Conservation (phyloP, 2,797 vertebrate species). For the Acanthurus lineatus region DNA sequence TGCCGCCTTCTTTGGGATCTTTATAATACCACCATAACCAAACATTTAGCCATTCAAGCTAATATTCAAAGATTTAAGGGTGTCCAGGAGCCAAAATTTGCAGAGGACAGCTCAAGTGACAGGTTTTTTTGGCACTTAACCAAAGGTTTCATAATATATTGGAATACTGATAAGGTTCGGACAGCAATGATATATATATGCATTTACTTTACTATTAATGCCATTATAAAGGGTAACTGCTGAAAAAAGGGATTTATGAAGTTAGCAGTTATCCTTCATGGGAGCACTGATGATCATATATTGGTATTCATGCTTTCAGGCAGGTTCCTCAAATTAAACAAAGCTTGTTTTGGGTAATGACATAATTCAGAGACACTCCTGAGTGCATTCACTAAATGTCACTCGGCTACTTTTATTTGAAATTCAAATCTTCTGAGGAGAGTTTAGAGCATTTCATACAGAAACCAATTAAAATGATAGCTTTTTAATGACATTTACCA, state of each 20-base stretch:
- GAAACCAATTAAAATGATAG: slow-evolving; percentile 18
- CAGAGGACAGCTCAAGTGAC: background rate
- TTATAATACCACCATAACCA: slow-evolving; percentile 30
- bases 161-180: slow-evolving; percentile 14
- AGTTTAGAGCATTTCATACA: slow-evolving; percentile 17
- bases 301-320: background rate
- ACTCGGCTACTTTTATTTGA: slow-evolving; percentile 10
- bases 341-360: slow-evolving; percentile 2
- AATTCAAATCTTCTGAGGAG: slow-evolving; percentile 17
- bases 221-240: slow-evolving; percentile 6
- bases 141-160: slow-evolving; percentile 15
- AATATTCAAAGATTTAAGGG: slow-evolving; percentile 13
- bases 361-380: slow-evolving; percentile 6
- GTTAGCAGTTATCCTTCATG: slow-evolving; percentile 19
- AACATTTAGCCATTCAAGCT: slow-evolving; percentile 27
- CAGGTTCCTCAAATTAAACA: background rate
- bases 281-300: background rate
- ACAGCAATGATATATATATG: background rate
- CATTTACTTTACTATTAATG: slow-evolving; percentile 14
- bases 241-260: slow-evolving; percentile 4
- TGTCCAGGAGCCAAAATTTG: slow-evolving; percentile 10
- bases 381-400: slow-evolving; percentile 3
- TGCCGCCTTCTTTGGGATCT: no score
- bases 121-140: slow-evolving; percentile 27
- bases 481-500: slow-evolving; percentile 33